Base-by-base conservation (phyloP, 2,113 vertebrate genomes). In the Saccopteryx bilineata region DNA sequence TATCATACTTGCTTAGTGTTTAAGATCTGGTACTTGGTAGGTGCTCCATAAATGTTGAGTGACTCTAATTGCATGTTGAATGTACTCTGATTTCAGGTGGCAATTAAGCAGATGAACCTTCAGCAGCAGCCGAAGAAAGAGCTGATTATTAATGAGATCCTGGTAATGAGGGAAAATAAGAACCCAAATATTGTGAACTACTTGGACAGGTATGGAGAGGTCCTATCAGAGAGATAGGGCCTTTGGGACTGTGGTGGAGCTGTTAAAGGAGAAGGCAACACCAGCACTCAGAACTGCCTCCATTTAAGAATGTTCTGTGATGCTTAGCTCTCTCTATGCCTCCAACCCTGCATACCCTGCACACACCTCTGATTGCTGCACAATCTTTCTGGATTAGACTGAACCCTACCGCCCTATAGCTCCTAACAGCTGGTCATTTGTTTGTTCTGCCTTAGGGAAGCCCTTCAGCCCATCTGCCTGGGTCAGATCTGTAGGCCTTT, bases 131-230 rank as follows among this genome's bases (percentile, higher is more conserved):
- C 99, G 2, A 99, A 99, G 97, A 99, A 99, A 91, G 99, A 99
- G 74, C 98, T 99, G 97, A 99, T 99, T 97, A 99, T 99, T 97
- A 99, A 99, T 61, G 99, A 99, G 98, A 99, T 99, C 93, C 98
- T 99, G 79, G 99, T 99, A 89, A 99, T 99, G 99, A 99, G 99
- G 99, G 99, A 99, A 99, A 99, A 99, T 98, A 99, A 99, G 97
- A 99, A 99, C 97, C 99, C 99, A 33, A 99, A 99, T 96, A 99
- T 99, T 2, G 99, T 99, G 96, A 99, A 99, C 98, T 99, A 99
- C 97, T 97, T 99, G 98, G 99, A 99, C 99, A 99, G 99, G 99
- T 99, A 98, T n/a, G 89, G 96, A 46, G 56, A 86, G 74, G 19
- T 66, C 24, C 31, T 46, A 4, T 75, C 56, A 58, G 28, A 86